Evolutionary conservation across 2,113 vertebrate genomes (phyloP).

Genomic region (Centropristis striata): DNA sequence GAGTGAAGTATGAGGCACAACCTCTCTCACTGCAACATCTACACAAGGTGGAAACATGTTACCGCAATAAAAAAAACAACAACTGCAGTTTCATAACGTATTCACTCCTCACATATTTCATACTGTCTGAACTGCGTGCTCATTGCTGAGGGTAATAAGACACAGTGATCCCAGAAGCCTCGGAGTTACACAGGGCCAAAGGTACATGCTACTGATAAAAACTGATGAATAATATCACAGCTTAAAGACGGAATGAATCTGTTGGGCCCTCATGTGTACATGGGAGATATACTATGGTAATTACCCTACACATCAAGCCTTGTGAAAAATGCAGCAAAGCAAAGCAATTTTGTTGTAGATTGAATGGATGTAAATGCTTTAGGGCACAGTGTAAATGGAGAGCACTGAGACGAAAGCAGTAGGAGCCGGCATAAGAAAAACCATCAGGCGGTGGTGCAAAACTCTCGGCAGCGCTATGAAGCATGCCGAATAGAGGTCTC

Average conservation of each 20-base stretch:
- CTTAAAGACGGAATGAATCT: slow-evolving; percentile 57
- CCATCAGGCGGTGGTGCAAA: slow-evolving; percentile 83
- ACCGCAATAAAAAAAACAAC: slow-evolving; percentile 20
- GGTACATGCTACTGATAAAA: slow-evolving; percentile 49
- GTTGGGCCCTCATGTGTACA: slow-evolving; percentile 55
- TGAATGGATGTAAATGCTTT: slow-evolving; percentile 81
- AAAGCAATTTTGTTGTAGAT: slow-evolving; percentile 78
- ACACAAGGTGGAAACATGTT: slow-evolving; percentile 44
- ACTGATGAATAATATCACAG: slow-evolving; percentile 60
- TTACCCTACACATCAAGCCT: slow-evolving; percentile 68
- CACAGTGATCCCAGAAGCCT: slow-evolving; percentile 47
- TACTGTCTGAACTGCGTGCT: slow-evolving; percentile 25
- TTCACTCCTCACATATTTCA: slow-evolving; percentile 27
- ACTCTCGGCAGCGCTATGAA: slow-evolving; percentile 81
- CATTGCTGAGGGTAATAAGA: slow-evolving; percentile 44
- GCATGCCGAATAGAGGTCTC: slow-evolving; percentile 87
- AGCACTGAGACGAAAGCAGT: slow-evolving; percentile 80
- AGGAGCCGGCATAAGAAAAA: slow-evolving; percentile 78
- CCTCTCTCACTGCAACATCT: slow-evolving; percentile 40
- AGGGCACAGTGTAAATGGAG: slow-evolving; percentile 79
- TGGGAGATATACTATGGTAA: slow-evolving; percentile 67
- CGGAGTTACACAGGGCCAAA: slow-evolving; percentile 16
- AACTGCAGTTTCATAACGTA: slow-evolving; percentile 49
- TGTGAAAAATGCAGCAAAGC: slow-evolving; percentile 76
- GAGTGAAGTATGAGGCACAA: slow-evolving; percentile 19